Base-by-base conservation (phyloP, 1,140 invertebrate genomes). In the Tetraneura akinire region DNA sequence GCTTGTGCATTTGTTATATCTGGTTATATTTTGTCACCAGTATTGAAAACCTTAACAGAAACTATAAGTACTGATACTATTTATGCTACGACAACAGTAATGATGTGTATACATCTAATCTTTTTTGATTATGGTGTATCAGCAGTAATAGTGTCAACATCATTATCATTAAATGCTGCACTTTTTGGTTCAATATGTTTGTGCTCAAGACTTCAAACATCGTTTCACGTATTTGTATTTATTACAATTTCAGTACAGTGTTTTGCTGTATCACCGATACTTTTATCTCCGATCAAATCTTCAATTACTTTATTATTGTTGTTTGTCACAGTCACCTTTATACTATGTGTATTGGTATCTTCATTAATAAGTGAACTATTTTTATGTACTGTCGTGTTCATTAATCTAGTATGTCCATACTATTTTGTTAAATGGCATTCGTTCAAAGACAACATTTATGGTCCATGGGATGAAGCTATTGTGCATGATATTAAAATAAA, bases 31-130 rank as follows among this genome's bases (percentile, higher is more conserved):
- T 88, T 97, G 64, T 96, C 95, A 0, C 96, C 96, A 0, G 89
- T 98, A 32, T 86, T 98, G n/a, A 94, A 97, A 86, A 98, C 95
- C 0, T 87, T 98, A 47, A 98, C 97, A 0, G 94, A 97, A 85
- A 96, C 95, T 0, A 93, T 98, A 0, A 97, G 95, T 84, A 98
- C 96, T 1, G 96, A 99, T 85, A 98, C 96, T 3, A 98, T 98
- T 84, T 98, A 98, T 84, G 93, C 94, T 1, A 95, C 92, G 88
- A 91, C 95, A 26, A 91, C 93, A 66, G 88, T 95, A 51, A 95
- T 97, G 90, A 90, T 98, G 85, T 83, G 95, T 0, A 86, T 93
- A 9, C 96, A 98, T 87, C 87, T 99, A 49, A 88, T 95, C 80
- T 97, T 97, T 84, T 94, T 93, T 84, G 94, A 98, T 85, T 99